phyloP scores from a whole-genome alignment of 2,797 vertebrate species.

The Pseudomugil tenellus region DNA sequence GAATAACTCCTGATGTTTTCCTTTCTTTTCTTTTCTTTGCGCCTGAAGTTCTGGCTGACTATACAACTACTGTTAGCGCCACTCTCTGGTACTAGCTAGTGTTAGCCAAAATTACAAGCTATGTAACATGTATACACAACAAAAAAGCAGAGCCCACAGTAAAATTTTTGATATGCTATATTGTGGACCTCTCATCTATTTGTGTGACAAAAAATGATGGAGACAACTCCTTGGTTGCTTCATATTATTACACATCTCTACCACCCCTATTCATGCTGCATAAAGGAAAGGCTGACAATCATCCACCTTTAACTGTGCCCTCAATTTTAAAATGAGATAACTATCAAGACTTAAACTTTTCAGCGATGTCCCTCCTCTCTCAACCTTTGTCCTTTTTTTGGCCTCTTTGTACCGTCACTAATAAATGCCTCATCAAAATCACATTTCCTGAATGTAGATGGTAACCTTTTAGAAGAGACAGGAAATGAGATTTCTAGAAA shows the following conservation, averaged over 20 bases:
- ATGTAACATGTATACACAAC: too few relatives aligned
- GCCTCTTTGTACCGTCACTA: slow-evolving; percentile 34
- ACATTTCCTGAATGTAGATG: slow-evolving; percentile 73
- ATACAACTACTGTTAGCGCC: too few relatives aligned
- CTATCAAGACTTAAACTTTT: slow-evolving; percentile 28
- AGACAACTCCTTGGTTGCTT: not conserved
- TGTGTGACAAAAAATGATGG: not conserved
- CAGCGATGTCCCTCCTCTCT: slow-evolving; percentile 17
- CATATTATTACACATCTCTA: too few relatives aligned
- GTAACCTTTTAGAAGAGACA: slow-evolving; percentile 69
- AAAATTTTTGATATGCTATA: too few relatives aligned
- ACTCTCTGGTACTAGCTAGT: too few relatives aligned
- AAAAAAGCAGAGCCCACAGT: too few relatives aligned
- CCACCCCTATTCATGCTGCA: too few relatives aligned
- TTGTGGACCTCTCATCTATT: too few relatives aligned
- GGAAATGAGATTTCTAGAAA: slow-evolving; percentile 78
- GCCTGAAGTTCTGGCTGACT: too few relatives aligned
- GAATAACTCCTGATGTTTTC: too few relatives aligned
- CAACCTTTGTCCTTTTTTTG: slow-evolving; percentile 33
- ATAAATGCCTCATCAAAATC: slow-evolving; percentile 72
- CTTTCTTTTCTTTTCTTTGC: too few relatives aligned
- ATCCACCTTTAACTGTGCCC: not conserved
- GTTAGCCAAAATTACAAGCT: too few relatives aligned
- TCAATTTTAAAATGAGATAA: slow-evolving; percentile 20
- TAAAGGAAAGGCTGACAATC: not conserved